These are phyloP conservation scores for Indicator maculatus DNA, from an alignment of 2,113 vertebrate genomes.

Conservation along the genomic window DNA sequence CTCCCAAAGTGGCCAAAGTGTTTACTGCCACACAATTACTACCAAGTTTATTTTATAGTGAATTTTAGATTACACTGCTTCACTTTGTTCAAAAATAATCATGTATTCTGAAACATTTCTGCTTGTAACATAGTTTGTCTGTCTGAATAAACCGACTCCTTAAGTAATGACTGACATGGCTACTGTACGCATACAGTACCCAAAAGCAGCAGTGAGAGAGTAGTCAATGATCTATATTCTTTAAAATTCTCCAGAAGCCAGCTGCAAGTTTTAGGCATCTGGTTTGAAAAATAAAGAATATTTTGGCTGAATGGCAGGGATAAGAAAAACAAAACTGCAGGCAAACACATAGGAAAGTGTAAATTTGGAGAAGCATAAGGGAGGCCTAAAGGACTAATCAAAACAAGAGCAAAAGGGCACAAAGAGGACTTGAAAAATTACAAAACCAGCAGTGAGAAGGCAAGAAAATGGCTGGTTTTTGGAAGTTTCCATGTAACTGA, in stretches of 20 bases:
- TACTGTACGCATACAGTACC: not conserved
- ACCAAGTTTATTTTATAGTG: not conserved
- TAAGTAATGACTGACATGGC: not conserved
- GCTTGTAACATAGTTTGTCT: not conserved
- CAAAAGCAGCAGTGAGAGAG: not conserved
- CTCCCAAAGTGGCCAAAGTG: not conserved
- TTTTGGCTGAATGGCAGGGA: not conserved
- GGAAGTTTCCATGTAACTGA: not conserved
- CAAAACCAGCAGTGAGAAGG: not conserved
- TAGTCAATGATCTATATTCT: not conserved
- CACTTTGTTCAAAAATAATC: not conserved
- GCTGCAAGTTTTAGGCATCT: not conserved
- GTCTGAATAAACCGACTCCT: not conserved
- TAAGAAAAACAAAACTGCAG: not conserved
- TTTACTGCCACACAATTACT: not conserved
- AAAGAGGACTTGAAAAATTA: not conserved
- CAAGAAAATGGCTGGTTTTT: not conserved
- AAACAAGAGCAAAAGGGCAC: not conserved
- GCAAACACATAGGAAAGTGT: not conserved
- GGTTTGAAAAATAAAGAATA: not conserved
- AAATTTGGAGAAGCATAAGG: not conserved
- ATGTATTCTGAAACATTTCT: not conserved
- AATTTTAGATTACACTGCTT: not conserved
- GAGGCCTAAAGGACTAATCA: not conserved
- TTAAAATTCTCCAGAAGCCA: not conserved